Base-by-base conservation (phyloP, 2,888 invertebrate genomes). In the Noctua fimbriata region DNA sequence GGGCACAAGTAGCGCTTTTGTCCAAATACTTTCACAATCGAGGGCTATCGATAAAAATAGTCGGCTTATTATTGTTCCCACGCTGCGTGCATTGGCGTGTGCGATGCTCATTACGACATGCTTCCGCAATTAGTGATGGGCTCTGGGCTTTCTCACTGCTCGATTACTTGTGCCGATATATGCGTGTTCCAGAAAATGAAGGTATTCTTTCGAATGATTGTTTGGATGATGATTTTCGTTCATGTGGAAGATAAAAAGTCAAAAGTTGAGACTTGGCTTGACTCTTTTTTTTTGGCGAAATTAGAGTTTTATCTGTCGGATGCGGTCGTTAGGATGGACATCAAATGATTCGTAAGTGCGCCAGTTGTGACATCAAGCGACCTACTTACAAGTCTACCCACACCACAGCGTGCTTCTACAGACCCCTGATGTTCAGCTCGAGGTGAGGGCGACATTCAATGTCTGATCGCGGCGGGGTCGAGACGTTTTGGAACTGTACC, bases 81-180 rank as follows among this genome's bases (percentile, higher is more conserved):
- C 92, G 92, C 83, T 85, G 81, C 88, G 49, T 79, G 88, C 90
- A 92, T 90, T 95, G 93, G 94, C 96, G 95, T 96, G 95, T 95
- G 95, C 94, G 90, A 91, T 93, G 92, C 94, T 94, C 94, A 95
- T 95, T 95, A 95, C 92, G 84, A 90, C 91, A 92, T 86, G 93
- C 94, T 95, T 96, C 95, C 95, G 94, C 95, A 94, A 95, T 96
- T 95, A 96, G 91, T 89, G 89, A 93, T 92, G 92, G 92, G 92
- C 91, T 93, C 92, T 91, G 91, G 91, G 91, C 93, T 93, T 94
- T 94, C 93, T 91, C 90, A 89, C 89, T 92, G 89, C 92, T 82
- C 71, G 72, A 84, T 83, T 79, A 82, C 85, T 89, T 88, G 88
- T 88, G 80, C 83, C 82, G 71, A 84, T 83, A 81, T 66, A 63